These are phyloP conservation scores for Euglossa dilemma DNA, from an alignment of 1,140 invertebrate genomes.

Conservation along the genomic window DNA sequence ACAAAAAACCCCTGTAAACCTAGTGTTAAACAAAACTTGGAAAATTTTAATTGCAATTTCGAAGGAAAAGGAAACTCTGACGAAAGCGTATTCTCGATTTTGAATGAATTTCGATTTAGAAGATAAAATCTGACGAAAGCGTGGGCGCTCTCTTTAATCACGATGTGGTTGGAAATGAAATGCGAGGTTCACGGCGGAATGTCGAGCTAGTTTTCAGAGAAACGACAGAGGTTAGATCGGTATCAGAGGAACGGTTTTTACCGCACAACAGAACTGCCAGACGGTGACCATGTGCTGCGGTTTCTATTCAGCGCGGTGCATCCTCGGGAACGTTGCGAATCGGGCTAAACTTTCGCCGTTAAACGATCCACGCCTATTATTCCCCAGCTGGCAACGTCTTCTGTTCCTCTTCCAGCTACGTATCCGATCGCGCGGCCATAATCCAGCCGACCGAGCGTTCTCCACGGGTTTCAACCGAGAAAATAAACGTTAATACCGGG, in stretches of 20 bases:
- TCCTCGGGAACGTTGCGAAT: not conserved
- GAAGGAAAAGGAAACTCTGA: no score
- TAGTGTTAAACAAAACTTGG: no score
- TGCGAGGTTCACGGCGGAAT: no score
- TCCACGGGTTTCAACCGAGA: not conserved
- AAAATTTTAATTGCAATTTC: no score
- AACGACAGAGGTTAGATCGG: not conserved
- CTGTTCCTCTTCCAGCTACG: not conserved
- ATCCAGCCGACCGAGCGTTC: not conserved
- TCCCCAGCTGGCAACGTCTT: not conserved
- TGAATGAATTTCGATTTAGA: no score
- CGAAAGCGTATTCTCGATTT: no score
- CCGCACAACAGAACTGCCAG: not conserved
- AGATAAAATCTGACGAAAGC: no score
- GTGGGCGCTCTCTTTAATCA: no score
- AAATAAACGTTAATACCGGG: not conserved
- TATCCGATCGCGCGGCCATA: not conserved
- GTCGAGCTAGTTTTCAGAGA: not conserved
- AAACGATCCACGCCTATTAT: not conserved
- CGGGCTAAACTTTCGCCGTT: not conserved
- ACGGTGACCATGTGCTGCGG: conserved; percentile 5
- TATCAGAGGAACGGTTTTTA: not conserved
- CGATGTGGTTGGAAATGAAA: no score
- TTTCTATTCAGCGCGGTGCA: not conserved
- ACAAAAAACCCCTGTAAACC: no score